Percentiles rank a stretch among this genome's conserved stretches.
Conservation (phyloP, 1,140 invertebrate species). For the Cyrtorhinus lividipennis region DNA sequence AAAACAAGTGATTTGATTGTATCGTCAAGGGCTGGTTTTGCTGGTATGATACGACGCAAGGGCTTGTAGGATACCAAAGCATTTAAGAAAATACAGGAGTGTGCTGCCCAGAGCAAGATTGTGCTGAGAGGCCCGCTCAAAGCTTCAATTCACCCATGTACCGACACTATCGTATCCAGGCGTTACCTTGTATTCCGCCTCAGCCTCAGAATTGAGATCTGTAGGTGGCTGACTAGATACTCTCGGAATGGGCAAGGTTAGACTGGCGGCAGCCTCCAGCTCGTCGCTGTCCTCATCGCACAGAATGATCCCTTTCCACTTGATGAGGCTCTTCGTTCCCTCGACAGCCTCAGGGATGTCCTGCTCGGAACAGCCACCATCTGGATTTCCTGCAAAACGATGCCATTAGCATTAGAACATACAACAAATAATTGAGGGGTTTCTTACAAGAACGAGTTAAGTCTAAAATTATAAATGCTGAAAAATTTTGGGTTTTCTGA, state of each 20-base stretch:
- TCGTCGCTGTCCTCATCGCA: slow-evolving; percentile 37
- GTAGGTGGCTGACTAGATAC: slow-evolving; percentile 26
- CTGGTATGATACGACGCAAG: no score
- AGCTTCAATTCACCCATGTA: no score
- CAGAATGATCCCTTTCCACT: slow-evolving; percentile 64
- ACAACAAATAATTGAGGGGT: slow-evolving; percentile 6
- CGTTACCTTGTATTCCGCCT: no score
- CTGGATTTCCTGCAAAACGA: slow-evolving; percentile 33
- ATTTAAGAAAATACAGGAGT: no score
- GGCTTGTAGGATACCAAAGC: no score
- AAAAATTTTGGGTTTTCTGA: no score
- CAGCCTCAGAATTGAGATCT: no score
- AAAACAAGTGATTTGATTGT: background rate
- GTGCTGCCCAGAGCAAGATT: no score
- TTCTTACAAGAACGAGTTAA: slow-evolving; percentile 15
- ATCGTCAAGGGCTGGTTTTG: background rate
- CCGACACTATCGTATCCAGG: no score
- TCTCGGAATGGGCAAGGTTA: slow-evolving; percentile 14
- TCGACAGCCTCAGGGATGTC: slow-evolving; percentile 26
- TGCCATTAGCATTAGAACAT: background rate
- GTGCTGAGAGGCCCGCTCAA: no score
- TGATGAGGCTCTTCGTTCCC: slow-evolving; percentile 39
- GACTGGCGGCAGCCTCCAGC: slow-evolving; percentile 18
- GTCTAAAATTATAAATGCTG: background rate
- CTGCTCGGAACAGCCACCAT: slow-evolving; percentile 28